Base-by-base conservation (phyloP, 2,888 invertebrate genomes). In the Enoplolaimus lenunculus region DNA sequence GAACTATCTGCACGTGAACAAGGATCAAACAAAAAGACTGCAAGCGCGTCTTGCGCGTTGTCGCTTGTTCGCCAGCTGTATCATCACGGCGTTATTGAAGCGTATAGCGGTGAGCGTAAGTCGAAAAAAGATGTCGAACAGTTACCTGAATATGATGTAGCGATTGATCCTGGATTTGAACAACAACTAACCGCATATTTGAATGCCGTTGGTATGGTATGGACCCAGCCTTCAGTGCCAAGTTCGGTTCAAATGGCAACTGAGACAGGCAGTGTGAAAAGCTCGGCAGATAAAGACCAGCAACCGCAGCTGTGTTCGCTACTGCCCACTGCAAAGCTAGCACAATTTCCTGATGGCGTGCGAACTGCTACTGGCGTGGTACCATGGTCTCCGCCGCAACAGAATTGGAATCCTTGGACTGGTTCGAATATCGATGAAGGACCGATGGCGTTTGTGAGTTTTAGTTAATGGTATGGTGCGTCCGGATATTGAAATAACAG, bases 371-470 rank as follows among this genome's bases (percentile, higher is more conserved):
- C 87, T 0, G 90, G 90, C 0, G 91, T 93, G 0, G 91, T 98
- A 0, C 87, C 92, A 0, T 98, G 97, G 97, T 90, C 93, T 0
- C 97, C 97, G 0, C 94, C 97, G 0, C 88, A 89, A 77, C 87
- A 87, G 1, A 98, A 98, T 82, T 98, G 97, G 95, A 93, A 98
- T 82, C 89, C 94, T 0, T 98, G 97, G 97, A 89, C 88, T 26
- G 90, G 88, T 0, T 92, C 91, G 78, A 97, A 97, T 80, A 94
- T 98, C 77, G 93, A 97, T 77, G 95, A 97, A 80, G 93, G 93
- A 2, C 84, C 84, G 26, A 77, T 86, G 68, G 83, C 85, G 35
- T 76, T 78, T 59, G 84, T 85, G 72, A 74, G 77, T 74, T 34
- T 29, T 26, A n/a, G n/a, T n/a, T n/a, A 26, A 13, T 57, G 57